phyloP scores from a whole-genome alignment of 1,140 invertebrate species.

The Drosophila ambigua region DNA sequence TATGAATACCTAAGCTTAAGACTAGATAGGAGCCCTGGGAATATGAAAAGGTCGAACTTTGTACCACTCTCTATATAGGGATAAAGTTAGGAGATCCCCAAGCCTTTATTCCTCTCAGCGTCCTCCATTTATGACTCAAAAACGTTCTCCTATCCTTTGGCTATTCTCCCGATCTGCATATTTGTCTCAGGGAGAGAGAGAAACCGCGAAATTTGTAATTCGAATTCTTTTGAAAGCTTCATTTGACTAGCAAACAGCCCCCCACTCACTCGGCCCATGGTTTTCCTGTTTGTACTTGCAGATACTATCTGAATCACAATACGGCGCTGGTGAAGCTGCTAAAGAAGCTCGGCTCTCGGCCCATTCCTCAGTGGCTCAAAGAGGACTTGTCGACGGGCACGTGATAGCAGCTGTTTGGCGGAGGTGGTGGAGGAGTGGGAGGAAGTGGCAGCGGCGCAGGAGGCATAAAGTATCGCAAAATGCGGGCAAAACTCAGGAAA shows the following conservation, averaged over 20 bases:
- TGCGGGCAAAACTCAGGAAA: conserved; percentile 81
- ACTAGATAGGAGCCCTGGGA: too few relatives aligned
- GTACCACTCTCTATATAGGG: too few relatives aligned
- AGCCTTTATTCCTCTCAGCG: too few relatives aligned
- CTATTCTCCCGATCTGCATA: conserved; percentile 29
- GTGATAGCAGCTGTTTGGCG: conserved; percentile 74
- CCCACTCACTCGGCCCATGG: conserved; percentile 15
- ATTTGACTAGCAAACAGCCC: not conserved
- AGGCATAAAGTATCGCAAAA: conserved; percentile 73
- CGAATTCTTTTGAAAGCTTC: conserved; percentile 24
- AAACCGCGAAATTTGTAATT: conserved; percentile 43
- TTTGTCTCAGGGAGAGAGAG: conserved; percentile 1
- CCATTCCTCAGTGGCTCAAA: conserved; percentile 96
- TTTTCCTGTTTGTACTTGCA: conserved; percentile 58
- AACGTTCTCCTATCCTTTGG: too few relatives aligned
- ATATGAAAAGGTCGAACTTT: too few relatives aligned
- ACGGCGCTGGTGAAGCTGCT: conserved; percentile 96
- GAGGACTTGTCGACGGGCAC: conserved; percentile 89
- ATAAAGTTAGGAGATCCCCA: too few relatives aligned
- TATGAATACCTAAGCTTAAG: too few relatives aligned
- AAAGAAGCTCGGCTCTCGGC: conserved; percentile 91
- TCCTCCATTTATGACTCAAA: too few relatives aligned
- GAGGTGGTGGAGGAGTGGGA: conserved; percentile 14
- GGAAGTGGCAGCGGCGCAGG: conserved; percentile 38
- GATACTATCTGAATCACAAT: conserved; percentile 96